Evolutionary conservation across 2,113 vertebrate genomes (phyloP), one percentile per base, ranked within the genome.

Genomic region (Pseudopipra pipra): DNA sequence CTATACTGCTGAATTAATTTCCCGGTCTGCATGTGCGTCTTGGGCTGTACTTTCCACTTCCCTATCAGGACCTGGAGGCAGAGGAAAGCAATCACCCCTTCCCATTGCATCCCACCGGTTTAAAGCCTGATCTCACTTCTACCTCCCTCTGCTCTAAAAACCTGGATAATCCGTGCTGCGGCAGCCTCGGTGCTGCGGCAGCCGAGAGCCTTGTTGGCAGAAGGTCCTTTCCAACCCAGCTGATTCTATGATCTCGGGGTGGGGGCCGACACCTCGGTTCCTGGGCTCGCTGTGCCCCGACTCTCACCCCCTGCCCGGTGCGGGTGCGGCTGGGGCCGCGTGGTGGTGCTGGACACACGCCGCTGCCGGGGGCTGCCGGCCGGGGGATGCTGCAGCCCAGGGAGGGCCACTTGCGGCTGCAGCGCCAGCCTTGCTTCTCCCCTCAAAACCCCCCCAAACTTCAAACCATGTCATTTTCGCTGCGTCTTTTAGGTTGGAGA

Each of bases 11-110:
- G 66, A 24, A 49, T 4, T 25, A 23, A 71, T 62, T 49, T 49
- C 44, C n/a, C 44, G 27, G 16, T 15, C 28, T 1, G 1, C 0
- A 3, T 16, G 9, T n/a, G 39, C 24, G 37, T 2, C 18, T 39
- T 14, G 31, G 28, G 22, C 3, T 41, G 43, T 54, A 16, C 24
- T 67, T 71, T 49, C 31, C 43, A 6, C 28, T 70, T 62, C 23
- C 12, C 21, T 78, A 58, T 17, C 39, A 37, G n/a, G 24, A 5
- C 41, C 12, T n/a, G 58, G 44, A 11, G 41, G 33, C 61, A 35
- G 46, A 66, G 46, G 27, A 24, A 46, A 44, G 41, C 58, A 25
- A 6, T 67, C 6, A 3, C 25, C 25, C 3, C 0, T 59, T 51
- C 2, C 22, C 15, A 7, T 25, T 17, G 39, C 17, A 21, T 2